Conservation (phyloP, 1,140 invertebrate species). For the Drosophila tsacasi region DNA sequence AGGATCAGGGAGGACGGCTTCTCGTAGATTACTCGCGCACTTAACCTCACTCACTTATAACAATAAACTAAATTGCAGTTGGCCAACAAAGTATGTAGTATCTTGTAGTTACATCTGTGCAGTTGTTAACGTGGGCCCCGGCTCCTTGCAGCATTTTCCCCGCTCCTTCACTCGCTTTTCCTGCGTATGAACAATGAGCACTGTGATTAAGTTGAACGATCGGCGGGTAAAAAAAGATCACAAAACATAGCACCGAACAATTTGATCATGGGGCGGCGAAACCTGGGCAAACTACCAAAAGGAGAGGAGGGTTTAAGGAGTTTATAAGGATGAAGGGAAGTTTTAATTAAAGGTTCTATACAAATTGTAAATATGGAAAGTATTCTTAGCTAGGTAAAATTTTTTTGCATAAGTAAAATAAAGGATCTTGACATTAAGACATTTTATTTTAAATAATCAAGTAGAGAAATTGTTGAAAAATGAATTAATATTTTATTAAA, state of each 20-base stretch:
- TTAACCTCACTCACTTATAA: slow-evolving; percentile 84
- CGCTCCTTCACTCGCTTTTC: background rate
- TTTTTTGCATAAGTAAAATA: background rate
- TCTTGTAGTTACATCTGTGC: slow-evolving; percentile 69
- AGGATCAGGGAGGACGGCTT: slow-evolving; percentile 5
- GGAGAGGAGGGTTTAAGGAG: slow-evolving; percentile 11
- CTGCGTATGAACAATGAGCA: slow-evolving; percentile 56
- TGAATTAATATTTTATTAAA: no score
- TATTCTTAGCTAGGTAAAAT: background rate
- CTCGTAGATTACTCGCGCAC: slow-evolving; percentile 77
- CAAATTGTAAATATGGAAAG: background rate
- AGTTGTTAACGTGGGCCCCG: slow-evolving; percentile 61
- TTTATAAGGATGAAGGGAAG: background rate
- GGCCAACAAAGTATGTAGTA: slow-evolving; percentile 73
- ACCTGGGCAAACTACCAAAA: slow-evolving; percentile 14
- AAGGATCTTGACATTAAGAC: background rate
- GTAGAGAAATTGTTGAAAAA: no score
- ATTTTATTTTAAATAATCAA: no score
- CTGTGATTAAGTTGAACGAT: slow-evolving; percentile 78
- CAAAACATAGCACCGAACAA: slow-evolving; percentile 76
- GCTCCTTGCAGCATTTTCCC: background rate
- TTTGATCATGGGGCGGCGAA: slow-evolving; percentile 60
- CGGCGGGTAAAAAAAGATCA: slow-evolving; percentile 68
- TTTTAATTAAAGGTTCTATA: background rate
- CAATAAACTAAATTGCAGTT: slow-evolving; percentile 84